Evolutionary conservation across 1,140 invertebrate species (phyloP).

Genomic region (Drosophila willistoni): DNA sequence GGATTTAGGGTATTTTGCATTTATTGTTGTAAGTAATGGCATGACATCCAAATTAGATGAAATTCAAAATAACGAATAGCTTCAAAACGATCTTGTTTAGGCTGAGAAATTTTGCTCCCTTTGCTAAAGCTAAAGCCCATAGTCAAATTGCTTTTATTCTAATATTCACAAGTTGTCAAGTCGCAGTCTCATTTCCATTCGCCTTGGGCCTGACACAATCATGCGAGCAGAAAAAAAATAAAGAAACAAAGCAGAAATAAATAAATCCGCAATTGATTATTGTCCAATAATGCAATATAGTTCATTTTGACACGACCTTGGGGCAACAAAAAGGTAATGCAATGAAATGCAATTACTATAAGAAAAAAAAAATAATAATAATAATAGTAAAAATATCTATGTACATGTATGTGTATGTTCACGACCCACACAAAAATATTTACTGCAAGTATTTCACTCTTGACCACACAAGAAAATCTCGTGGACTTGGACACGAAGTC

Average conservation of each 20-base stretch:
- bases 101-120: background rate
- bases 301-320: slow-evolving; percentile 69
- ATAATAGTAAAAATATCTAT: background rate
- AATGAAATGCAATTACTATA: slow-evolving; percentile 81
- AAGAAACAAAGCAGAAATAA: slow-evolving; percentile 65
- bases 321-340: slow-evolving; percentile 62
- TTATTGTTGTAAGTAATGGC: no score
- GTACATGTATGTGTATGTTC: slow-evolving; percentile 15
- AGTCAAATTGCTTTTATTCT: background rate
- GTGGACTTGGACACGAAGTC: no score
- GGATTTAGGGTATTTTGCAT: no score
- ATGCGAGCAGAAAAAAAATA: background rate
- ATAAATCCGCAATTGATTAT: slow-evolving; percentile 78
- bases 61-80: no score
- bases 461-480: slow-evolving; percentile 43
- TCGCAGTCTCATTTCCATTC: slow-evolving; percentile 40
- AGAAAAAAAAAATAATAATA: background rate
- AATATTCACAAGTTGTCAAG: slow-evolving; percentile 6
- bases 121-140: background rate
- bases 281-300: slow-evolving; percentile 48
- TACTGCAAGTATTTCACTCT: background rate
- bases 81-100: background rate
- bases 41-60: no score
- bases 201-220: slow-evolving; percentile 23
- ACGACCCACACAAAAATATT: slow-evolving; percentile 71